Percentiles rank a stretch among this genome's conserved stretches.
Evolutionary conservation across 2,797 vertebrate genomes (phyloP).

Genomic region (Bryconaethiops microstoma): DNA sequence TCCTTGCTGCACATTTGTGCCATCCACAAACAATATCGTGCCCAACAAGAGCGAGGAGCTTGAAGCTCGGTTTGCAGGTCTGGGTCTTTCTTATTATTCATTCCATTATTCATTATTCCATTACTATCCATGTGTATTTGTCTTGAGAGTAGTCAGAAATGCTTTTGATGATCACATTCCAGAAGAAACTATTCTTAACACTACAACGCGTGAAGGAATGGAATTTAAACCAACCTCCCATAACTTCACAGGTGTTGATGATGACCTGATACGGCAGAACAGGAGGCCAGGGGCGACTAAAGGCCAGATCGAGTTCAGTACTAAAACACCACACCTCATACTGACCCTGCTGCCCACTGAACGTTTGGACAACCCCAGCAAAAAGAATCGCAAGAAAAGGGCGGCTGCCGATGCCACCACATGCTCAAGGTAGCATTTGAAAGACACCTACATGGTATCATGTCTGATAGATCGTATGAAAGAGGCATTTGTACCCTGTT

Average conservation of each 20-base stretch:
- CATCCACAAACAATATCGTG: slow-evolving; percentile 82
- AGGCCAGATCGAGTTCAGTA: slow-evolving; percentile 80
- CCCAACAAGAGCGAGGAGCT: slow-evolving; percentile 84
- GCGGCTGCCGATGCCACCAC: slow-evolving; percentile 75
- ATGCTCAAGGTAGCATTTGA: slow-evolving; percentile 76
- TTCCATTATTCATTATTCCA: not conserved
- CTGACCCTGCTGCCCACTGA: slow-evolving; percentile 82
- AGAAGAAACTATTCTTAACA: not conserved
- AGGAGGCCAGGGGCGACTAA: slow-evolving; percentile 72
- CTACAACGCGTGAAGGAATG: not conserved
- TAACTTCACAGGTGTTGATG: slow-evolving; percentile 73
- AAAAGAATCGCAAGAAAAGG: slow-evolving; percentile 81
- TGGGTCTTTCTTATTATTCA: slow-evolving; percentile 4
- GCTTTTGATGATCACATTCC: not conserved
- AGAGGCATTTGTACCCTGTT: slow-evolving; percentile 27
- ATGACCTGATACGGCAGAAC: slow-evolving; percentile 74
- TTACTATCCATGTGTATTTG: not conserved
- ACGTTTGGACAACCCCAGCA: slow-evolving; percentile 76
- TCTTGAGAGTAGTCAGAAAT: not conserved
- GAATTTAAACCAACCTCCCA: not conserved
- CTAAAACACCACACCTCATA: slow-evolving; percentile 84
- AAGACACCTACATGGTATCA: slow-evolving; percentile 12
- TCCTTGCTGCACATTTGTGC: slow-evolving; percentile 84
- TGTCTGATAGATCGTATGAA: slow-evolving; percentile 34
- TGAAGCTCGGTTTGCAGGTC: slow-evolving; percentile 83